Evolutionary conservation across 2,113 vertebrate species (phyloP).

Genomic region (Pseudopipra pipra): DNA sequence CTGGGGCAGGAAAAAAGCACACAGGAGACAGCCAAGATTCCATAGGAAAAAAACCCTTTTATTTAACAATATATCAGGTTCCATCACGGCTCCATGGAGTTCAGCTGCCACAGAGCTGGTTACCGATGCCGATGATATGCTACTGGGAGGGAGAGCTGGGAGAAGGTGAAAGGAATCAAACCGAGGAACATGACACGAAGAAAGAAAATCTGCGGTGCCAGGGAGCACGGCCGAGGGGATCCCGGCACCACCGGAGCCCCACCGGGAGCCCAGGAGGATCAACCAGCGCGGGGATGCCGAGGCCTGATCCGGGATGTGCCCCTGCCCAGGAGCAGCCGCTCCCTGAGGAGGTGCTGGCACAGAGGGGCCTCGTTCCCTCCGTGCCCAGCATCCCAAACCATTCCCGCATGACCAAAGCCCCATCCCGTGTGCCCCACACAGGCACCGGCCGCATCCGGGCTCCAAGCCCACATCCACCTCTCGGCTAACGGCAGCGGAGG

Average conservation of each 20-base stretch:
- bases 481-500: rapidly evolving
- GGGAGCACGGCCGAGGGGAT: background rate
- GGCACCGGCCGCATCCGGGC: rapidly evolving
- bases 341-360: background rate
- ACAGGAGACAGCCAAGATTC: conserved; percentile 66
- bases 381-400: background rate
- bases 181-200: conserved; percentile 75
- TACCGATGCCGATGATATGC: conserved; percentile 78
- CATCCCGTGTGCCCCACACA: rapidly evolving
- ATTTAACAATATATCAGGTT: conserved; percentile 94
- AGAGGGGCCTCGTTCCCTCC: background rate
- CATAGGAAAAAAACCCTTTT: conserved; percentile 88
- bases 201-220: conserved; percentile 69
- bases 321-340: background rate
- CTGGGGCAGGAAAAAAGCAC: conserved; percentile 18
- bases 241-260: background rate
- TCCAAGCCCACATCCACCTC: background rate
- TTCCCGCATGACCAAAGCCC: background rate
- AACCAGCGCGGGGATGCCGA: background rate
- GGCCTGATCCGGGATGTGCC: background rate
- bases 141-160: conserved; percentile 76
- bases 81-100: conserved; percentile 82
- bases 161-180: conserved; percentile 70
- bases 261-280: background rate
- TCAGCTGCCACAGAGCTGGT: conserved; percentile 78